Conservation (phyloP, 2,888 invertebrate genomes). For the Auanema sp. region DNA sequence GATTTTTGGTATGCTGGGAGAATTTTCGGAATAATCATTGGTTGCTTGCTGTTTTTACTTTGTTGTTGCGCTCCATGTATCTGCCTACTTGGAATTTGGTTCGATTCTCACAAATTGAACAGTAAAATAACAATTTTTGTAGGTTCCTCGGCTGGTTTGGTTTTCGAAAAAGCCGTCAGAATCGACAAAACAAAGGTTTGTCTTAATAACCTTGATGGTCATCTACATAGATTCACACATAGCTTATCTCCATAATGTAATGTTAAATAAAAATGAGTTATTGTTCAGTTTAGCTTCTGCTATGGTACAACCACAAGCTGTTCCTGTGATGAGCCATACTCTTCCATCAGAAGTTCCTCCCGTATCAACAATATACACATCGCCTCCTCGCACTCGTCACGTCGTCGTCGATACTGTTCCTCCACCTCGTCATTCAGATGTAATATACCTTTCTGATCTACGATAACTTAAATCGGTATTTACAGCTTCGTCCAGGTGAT, state of each 20-base stretch:
- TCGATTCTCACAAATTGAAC: conserved; percentile 2
- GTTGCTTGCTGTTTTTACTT: conserved; percentile 51
- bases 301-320: background rate
- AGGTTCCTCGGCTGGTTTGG: conserved; percentile 63
- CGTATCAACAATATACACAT: conserved; percentile 6
- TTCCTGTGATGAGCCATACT: conserved; percentile 2
- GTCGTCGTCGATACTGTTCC: conserved; percentile 18
- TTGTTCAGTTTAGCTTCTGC: conserved; percentile 10
- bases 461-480: background rate
- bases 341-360: conserved; percentile 8
- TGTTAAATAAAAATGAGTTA: background rate
- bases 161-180: conserved; percentile 27
- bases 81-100: conserved; percentile 59
- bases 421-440: conserved; percentile 7
- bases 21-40: conserved; percentile 58
- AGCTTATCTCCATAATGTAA: too few relatives aligned
- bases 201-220: background rate
- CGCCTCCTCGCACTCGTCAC: conserved; percentile 10
- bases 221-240: too few relatives aligned
- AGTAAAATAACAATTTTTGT: conserved; percentile 8
- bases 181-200: conserved; percentile 13
- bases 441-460: too few relatives aligned
- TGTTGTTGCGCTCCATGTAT: conserved; percentile 60
- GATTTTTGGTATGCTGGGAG: conserved; percentile 62
- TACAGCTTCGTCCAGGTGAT: conserved; percentile 10